phyloP scores from a whole-genome alignment of 1,140 invertebrate species.

The Drosophila erecta region DNA sequence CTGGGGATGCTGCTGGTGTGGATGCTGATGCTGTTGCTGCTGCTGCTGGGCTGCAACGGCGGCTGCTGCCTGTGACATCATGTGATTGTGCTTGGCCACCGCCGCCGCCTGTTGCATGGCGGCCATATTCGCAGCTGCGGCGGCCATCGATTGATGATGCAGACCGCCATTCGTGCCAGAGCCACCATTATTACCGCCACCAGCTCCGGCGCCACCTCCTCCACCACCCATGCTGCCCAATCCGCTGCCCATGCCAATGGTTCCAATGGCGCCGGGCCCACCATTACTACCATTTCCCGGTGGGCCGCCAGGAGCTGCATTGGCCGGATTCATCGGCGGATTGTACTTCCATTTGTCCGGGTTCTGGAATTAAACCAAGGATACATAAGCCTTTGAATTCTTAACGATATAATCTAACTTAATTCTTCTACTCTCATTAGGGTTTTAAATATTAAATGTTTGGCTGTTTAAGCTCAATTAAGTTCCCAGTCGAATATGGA shows the following conservation, averaged over 20 bases:
- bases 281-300: slow-evolving; percentile 70
- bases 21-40: slow-evolving; percentile 56
- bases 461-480: not conserved
- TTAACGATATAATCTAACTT: no score
- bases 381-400: no score
- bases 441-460: no score
- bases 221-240: slow-evolving; percentile 63
- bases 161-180: slow-evolving; percentile 75
- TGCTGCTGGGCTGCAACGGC: slow-evolving; percentile 72
- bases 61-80: slow-evolving; percentile 81
- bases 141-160: slow-evolving; percentile 78
- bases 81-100: slow-evolving; percentile 81
- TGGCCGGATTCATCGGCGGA: slow-evolving; percentile 81
- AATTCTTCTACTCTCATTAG: no score
- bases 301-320: slow-evolving; percentile 74
- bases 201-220: slow-evolving; percentile 42
- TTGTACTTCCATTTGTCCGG: slow-evolving; percentile 89
- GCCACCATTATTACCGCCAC: slow-evolving; percentile 50
- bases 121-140: slow-evolving; percentile 72
- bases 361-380: slow-evolving; percentile 84
- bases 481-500: not conserved
- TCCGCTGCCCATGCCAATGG: slow-evolving; percentile 76
- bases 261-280: slow-evolving; percentile 74
- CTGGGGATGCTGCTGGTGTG: slow-evolving; percentile 57
- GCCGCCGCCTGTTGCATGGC: slow-evolving; percentile 81